These are phyloP conservation scores for Poeciliopsis occidentalis DNA, from an alignment of 2,113 vertebrate species.

Conservation along the genomic window DNA sequence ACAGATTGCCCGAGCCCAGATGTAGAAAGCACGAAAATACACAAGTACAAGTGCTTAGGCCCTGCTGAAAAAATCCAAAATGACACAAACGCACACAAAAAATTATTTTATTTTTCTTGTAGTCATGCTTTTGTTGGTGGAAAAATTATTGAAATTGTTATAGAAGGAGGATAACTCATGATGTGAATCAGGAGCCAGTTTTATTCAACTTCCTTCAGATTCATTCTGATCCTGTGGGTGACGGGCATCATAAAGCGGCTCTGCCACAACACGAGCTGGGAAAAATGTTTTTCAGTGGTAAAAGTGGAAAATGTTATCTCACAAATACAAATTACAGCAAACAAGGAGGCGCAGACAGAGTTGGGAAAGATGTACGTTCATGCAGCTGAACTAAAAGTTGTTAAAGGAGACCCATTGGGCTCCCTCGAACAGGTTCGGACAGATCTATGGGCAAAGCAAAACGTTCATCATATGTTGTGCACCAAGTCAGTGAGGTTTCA, in stretches of 20 bases:
- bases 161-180: background rate
- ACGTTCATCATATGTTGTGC: no score
- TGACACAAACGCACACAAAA: background rate
- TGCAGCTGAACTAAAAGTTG: no score
- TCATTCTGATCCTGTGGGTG: background rate
- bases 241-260: background rate
- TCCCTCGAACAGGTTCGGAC: no score
- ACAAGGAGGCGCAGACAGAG: no score
- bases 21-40: background rate
- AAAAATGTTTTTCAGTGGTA: no score
- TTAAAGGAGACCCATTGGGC: no score
- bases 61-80: conserved; percentile 9
- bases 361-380: no score
- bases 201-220: background rate
- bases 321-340: no score
- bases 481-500: no score
- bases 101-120: background rate
- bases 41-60: background rate
- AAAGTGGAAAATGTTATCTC: no score
- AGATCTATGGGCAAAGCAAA: no score
- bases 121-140: background rate
- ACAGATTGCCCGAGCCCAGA: conserved; percentile 21
- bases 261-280: background rate
- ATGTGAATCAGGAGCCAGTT: background rate
- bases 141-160: background rate